Evolutionary conservation across 2,797 vertebrate species (phyloP).

Genomic region (Hypotaenidia okinawae): DNA sequence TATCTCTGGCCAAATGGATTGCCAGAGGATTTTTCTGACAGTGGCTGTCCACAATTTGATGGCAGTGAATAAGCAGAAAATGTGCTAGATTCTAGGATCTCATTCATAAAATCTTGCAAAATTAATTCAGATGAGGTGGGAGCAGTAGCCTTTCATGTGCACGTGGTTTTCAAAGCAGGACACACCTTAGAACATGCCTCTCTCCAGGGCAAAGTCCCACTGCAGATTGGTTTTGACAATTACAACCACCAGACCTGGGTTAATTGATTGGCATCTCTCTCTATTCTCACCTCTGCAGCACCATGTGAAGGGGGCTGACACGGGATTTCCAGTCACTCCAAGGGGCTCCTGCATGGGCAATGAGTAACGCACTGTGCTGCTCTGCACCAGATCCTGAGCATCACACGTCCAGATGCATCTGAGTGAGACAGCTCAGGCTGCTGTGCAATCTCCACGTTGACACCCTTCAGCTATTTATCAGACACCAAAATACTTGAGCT

Average conservation of each 20-base stretch:
- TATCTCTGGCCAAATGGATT: background rate
- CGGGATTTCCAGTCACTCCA: background rate
- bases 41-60: background rate
- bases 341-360: background rate
- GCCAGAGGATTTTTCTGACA: slow-evolving; percentile 14
- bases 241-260: background rate
- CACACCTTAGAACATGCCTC: background rate
- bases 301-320: accelerated
- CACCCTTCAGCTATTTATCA: background rate
- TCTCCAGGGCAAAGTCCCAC: background rate
- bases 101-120: slow-evolving; percentile 1
- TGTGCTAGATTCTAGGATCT: background rate
- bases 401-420: background rate
- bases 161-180: background rate
- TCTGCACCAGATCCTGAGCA: background rate
- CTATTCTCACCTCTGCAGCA: background rate
- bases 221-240: background rate
- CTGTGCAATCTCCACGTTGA: too few relatives aligned
- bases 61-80: background rate
- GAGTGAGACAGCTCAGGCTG: background rate
- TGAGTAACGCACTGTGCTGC: background rate
- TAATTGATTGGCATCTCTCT: background rate
- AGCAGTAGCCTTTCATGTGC: accelerated
- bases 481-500: background rate
- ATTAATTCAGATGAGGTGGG: background rate